Percentiles rank a stretch among this genome's conserved stretches.
phyloP scores from a whole-genome alignment of 2,797 vertebrate species.

The Coendou prehensilis region DNA sequence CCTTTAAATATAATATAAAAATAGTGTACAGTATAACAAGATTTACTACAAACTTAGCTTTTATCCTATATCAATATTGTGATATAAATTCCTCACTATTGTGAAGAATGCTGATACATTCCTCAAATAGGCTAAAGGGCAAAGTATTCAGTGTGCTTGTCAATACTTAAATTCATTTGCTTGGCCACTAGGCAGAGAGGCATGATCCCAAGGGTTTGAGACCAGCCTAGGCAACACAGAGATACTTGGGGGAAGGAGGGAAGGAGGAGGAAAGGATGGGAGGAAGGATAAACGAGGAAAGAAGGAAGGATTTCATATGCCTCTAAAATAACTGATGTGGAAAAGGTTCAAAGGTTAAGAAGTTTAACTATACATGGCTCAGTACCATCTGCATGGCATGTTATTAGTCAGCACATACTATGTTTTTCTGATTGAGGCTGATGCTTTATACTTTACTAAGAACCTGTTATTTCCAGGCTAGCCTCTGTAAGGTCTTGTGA shows the following conservation, averaged over 20 bases:
- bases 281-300: neutral
- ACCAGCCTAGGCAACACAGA: neutral
- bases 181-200: neutral
- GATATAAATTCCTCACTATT: neutral
- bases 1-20: constrained; percentile 38
- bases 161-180: neutral
- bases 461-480: neutral
- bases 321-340: constrained; percentile 18
- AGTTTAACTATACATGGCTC: neutral
- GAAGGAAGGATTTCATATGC: neutral
- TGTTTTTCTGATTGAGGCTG: neutral
- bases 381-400: neutral
- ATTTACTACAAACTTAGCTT: constrained; percentile 29
- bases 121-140: neutral
- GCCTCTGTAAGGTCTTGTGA: neutral
- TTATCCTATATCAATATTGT: constrained; percentile 45
- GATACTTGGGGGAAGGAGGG: neutral
- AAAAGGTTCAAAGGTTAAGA: neutral
- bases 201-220: neutral
- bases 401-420: neutral
- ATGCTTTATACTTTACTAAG: neutral
- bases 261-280: neutral
- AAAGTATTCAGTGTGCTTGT: neutral
- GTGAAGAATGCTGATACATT: constrained; percentile 23
- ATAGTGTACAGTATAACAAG: neutral